Evolutionary conservation across 1,140 invertebrate genomes (phyloP).

Genomic region (Neotoxoptera formosana): DNA sequence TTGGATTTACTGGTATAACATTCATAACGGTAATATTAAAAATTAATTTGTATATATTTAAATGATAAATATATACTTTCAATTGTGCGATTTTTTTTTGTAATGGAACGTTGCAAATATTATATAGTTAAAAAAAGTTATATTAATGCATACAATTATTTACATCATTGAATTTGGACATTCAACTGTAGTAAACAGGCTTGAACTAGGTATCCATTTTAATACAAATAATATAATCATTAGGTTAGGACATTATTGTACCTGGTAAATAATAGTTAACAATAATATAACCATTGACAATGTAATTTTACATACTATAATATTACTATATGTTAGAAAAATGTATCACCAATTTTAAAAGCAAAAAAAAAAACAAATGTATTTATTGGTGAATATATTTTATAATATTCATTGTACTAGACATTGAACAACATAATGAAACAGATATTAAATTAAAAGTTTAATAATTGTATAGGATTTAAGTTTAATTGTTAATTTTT

Average conservation of each 20-base stretch:
- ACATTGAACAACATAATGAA: conserved; percentile 40
- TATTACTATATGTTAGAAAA: conserved; percentile 39
- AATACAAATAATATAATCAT: conserved; percentile 45
- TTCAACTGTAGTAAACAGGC: conserved; percentile 42
- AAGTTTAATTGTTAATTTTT: conserved; percentile 28
- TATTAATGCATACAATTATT: conserved; percentile 51
- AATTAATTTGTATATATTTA: conserved; percentile 40
- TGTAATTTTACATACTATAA: conserved; percentile 29
- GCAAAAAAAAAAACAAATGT: conserved; percentile 1
- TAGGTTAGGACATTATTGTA: conserved; percentile 41
- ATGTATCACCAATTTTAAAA: conserved; percentile 33
- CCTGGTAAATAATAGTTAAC: conserved; percentile 47
- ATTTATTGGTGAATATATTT: conserved; percentile 25
- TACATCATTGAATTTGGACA: conserved; percentile 36
- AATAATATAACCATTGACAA: conserved; percentile 48
- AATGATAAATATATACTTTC: conserved; percentile 26
- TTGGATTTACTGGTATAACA: conserved; percentile 44
- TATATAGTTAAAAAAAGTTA: conserved; percentile 39
- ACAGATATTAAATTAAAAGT: conserved; percentile 29
- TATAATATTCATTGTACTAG: conserved; percentile 25
- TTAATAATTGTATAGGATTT: not conserved
- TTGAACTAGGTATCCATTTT: conserved; percentile 39
- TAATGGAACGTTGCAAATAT: conserved; percentile 54
- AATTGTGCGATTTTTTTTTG: conserved; percentile 46
- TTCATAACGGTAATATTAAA: conserved; percentile 50